Evolutionary conservation across 2,797 vertebrate species (phyloP), one percentile per base, ranked within the genome.

Genomic region (Argentina silus): DNA sequence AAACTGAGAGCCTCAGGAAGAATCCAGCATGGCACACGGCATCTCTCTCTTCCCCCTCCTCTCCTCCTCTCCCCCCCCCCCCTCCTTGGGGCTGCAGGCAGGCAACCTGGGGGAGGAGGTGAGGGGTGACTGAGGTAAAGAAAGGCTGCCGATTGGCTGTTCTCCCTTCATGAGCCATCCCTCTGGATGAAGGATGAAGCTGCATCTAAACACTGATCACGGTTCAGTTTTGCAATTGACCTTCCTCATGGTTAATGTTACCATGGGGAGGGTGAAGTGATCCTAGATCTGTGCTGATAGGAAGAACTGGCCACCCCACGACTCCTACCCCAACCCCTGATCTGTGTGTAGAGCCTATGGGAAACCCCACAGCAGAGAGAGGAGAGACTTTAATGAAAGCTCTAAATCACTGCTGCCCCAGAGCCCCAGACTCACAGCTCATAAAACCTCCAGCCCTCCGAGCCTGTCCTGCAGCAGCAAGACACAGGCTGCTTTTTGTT

Each of bases 341-440:
- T 36, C 27, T 36, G 27, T 36, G 2, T 36, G 27, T 19, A 67
- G 51, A 75, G 63, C 77, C 80, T 67, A 42, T 9, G 61, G 77
- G 81, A 74, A 88, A 60, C n/a, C 69, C 50, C 59, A 69, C 36
- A 48, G 77, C 76, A 17, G 83, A 36, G 83, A 36, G 72, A 80
- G 74, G 76, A 66, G 70, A 88, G 81, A 27, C 78, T 67, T 73
- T 90, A 91, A 92, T 90, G 84, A 90, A 88, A 83, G 79, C 84
- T 85, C 85, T 91, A 91, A 92, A 90, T 91, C 85, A 86, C 81
- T 21, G 45, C 67, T 74, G 75, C 83, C 68, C 72, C 57, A 81
- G 61, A 77, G 83, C 73, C 81, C 77, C 27, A 67, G 76, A 74
- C 79, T 79, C 77, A 83, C 67, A 84, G 79, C 79, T 85, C 85